Evolutionary conservation across 2,797 vertebrate species (phyloP).

Genomic region (Chelmon rostratus): DNA sequence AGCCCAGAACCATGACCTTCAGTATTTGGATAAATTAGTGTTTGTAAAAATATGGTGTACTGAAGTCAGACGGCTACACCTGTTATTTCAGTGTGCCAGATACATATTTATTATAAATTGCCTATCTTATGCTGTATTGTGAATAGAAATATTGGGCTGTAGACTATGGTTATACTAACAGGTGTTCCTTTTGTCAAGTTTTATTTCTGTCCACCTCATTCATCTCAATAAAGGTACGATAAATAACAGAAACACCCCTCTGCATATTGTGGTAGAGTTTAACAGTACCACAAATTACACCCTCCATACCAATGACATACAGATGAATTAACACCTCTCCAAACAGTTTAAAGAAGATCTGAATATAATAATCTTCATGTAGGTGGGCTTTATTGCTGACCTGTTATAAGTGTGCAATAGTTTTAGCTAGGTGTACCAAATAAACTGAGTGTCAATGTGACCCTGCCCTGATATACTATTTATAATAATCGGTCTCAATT

Average conservation of each 20-base stretch:
- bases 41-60: not conserved
- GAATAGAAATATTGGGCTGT: not conserved
- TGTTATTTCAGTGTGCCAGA: not conserved
- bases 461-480: constrained; percentile 30
- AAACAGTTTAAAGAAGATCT: not conserved
- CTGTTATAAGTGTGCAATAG: not conserved
- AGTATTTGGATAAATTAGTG: not conserved
- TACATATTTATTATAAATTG: not conserved
- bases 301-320: not conserved
- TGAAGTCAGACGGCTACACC: not conserved
- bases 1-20: not conserved
- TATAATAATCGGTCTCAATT: constrained; percentile 38
- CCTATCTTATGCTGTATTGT: not conserved
- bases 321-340: too few species aligned
- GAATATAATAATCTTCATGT: not conserved
- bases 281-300: not conserved
- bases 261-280: not conserved
- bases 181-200: not conserved
- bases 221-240: not conserved
- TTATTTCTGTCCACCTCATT: not conserved
- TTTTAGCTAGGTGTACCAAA: not conserved
- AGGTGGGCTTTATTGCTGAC: not conserved
- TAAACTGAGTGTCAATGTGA: constrained; percentile 37
- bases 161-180: not conserved
- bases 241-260: too few species aligned